Conservation (phyloP, 2,797 vertebrate genomes). For the Poeciliopsis presidionis region DNA sequence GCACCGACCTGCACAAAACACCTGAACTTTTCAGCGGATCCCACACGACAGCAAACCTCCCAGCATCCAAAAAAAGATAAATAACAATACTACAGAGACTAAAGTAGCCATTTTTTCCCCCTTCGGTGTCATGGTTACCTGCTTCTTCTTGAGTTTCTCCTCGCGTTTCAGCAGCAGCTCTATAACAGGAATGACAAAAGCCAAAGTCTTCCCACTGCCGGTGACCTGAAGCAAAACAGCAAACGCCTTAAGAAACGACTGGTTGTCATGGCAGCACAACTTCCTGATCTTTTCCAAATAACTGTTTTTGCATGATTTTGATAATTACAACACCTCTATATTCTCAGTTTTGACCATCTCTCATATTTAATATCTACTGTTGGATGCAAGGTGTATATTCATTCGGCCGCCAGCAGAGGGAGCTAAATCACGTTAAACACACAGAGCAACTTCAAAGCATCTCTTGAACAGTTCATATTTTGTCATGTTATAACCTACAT, state of each 20-base stretch:
- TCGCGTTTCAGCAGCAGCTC: conserved; percentile 92
- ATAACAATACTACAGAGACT: neutral
- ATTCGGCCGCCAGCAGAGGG: neutral
- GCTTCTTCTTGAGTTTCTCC: conserved; percentile 91
- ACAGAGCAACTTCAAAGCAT: neutral
- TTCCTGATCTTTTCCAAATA: neutral
- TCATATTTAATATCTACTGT: neutral
- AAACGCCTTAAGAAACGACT: neutral
- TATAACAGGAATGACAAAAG: conserved; percentile 93
- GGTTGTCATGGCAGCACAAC: neutral
- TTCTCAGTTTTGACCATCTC: neutral
- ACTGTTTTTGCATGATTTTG: neutral
- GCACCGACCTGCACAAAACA: conserved; percentile 87
- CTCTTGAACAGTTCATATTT: neutral
- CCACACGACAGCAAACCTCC: neutral
- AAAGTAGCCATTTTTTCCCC: neutral
- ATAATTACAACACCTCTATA: neutral
- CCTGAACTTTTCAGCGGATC: neutral
- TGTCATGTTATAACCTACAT: neutral
- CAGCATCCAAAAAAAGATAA: neutral
- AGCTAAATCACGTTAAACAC: neutral
- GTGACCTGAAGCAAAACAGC: conserved; percentile 83
- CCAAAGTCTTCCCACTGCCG: conserved; percentile 95
- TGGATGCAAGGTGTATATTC: neutral
- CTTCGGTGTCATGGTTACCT: conserved; percentile 76